Evolutionary conservation across 2,113 vertebrate genomes (phyloP), one percentile per base, ranked within the genome.

Genomic region (Rhodinocichla rosea): DNA sequence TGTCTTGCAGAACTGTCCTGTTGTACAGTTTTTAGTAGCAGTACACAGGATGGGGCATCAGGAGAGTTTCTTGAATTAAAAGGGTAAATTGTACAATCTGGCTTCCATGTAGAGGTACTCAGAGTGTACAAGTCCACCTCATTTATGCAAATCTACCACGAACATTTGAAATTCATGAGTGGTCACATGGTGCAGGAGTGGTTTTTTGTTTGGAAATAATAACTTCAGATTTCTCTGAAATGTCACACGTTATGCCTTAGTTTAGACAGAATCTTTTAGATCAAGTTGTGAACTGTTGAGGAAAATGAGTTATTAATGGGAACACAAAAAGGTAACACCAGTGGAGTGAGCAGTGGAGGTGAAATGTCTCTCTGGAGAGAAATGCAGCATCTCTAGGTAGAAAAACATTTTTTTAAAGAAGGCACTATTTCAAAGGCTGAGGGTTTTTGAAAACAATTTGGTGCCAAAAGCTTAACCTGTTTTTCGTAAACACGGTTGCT

Each of bases 381-480:
- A 92, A 95, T 60, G 73, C 73, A 90, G 79, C 37, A 75, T 91
- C 63, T 91, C 70, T 94, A 94, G 90, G 92, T 94, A 94, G 93
- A 59, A 91, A 96, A 96, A 57, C 78, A 77, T 53, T 81, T 91
- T 79, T 88, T 90, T 50, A 18, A 95, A 94, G 91, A 74, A 91
- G 74, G 82, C 83, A 85, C 64, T 75, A 64, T 97, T 95, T 98
- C 97, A 97, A 97, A 98, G 95, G 55, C 92, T 87, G 82, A 97
- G 93, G 65, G 33, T 87, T 95, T 94, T 83, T 83, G 86, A 92
- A 95, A 95, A 95, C 92, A 95, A 97, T 98, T 97, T 95, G 94
- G 96, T 98, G 98, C 98, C 98, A 98, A 96, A 96, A 98, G 94
- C 95, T 91, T 98, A 98, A 98, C 98, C 95, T 98, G 98, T 98